Evolutionary conservation across 1,140 invertebrate species (phyloP).

Genomic region (Yoshiicerus persimilis): DNA sequence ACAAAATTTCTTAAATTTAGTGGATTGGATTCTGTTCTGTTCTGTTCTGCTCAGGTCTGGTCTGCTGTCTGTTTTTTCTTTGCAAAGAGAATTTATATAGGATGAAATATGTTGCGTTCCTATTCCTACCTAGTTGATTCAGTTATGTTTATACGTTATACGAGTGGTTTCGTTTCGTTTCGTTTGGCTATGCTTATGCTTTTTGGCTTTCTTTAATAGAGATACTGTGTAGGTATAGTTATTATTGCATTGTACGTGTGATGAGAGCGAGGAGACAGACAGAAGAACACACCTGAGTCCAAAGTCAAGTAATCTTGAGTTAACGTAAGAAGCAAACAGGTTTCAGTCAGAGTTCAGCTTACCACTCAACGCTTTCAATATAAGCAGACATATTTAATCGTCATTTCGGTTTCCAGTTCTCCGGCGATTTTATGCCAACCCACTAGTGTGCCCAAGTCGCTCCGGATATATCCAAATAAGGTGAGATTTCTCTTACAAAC

Average conservation of each 20-base stretch:
- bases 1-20: not conserved
- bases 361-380: not conserved
- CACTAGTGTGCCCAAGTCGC: not conserved
- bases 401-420: not conserved
- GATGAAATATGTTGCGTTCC: no score
- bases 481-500: not conserved
- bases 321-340: conserved; percentile 14
- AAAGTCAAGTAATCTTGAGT: not conserved
- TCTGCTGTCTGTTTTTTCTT: no score
- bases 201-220: not conserved
- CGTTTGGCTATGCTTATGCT: not conserved
- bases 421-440: not conserved
- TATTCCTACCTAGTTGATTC: no score
- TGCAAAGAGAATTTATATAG: no score
- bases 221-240: not conserved
- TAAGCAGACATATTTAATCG: conserved; percentile 11
- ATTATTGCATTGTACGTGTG: not conserved
- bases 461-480: not conserved
- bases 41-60: not conserved
- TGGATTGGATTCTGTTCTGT: not conserved
- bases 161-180: not conserved
- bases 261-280: not conserved
- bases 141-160: not conserved
- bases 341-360: conserved; percentile 18
- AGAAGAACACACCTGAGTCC: not conserved